Evolutionary conservation across 1,140 invertebrate species (phyloP).

Genomic region (Potamilus streckersoni): DNA sequence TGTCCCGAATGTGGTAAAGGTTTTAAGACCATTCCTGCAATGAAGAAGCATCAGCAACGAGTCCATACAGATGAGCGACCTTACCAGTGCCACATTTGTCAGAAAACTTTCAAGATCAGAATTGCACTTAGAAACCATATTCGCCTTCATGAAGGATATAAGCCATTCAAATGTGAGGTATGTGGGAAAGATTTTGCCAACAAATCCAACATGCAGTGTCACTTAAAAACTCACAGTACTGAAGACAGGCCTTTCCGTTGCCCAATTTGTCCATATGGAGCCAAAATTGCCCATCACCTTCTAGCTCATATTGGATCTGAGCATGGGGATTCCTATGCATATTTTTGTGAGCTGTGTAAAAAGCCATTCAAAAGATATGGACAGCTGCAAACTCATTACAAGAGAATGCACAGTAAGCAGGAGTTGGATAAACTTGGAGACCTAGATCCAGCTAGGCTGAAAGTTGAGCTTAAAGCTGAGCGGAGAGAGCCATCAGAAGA

Average conservation of each 20-base stretch:
- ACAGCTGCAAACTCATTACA: conserved; percentile 40
- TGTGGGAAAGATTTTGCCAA: conserved; percentile 36
- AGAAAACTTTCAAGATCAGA: conserved; percentile 39
- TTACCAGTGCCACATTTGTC: conserved; percentile 44
- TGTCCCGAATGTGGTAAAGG: conserved; percentile 47
- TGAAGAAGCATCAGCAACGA: conserved; percentile 37
- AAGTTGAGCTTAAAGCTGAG: conserved; percentile 16
- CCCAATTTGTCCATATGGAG: conserved; percentile 47
- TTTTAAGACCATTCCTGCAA: conserved; percentile 28
- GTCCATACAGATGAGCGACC: conserved; percentile 36
- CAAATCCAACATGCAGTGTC: conserved; percentile 39
- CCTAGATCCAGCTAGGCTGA: conserved; percentile 15
- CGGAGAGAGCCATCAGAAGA: background rate
- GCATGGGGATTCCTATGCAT: conserved; percentile 44
- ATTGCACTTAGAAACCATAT: conserved; percentile 38
- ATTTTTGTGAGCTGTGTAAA: conserved; percentile 50
- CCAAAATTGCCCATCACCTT: conserved; percentile 34
- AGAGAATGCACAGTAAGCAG: conserved; percentile 38
- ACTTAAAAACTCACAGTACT: conserved; percentile 41
- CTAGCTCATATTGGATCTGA: conserved; percentile 46
- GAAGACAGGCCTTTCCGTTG: conserved; percentile 37
- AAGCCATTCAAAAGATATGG: conserved; percentile 47
- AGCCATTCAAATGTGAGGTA: conserved; percentile 42
- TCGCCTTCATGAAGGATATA: conserved; percentile 35
- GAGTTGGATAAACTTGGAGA: conserved; percentile 18